Conservation (phyloP, 2,888 invertebrate genomes). For the Cryptus armator region DNA sequence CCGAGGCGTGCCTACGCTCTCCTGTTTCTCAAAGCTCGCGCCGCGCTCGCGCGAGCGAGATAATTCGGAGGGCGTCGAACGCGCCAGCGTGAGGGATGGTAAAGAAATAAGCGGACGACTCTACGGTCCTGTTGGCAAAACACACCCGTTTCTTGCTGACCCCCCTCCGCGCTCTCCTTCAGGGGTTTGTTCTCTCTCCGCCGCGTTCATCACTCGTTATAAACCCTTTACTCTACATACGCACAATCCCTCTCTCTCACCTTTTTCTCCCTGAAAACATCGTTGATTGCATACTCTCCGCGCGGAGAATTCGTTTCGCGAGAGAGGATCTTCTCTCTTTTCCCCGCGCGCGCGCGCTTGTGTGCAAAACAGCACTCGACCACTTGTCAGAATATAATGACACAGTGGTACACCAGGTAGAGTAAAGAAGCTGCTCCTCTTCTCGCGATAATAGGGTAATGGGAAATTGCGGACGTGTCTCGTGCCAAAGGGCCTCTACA, state of each 20-base stretch:
- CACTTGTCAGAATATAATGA: constrained; percentile 59
- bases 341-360: neutral
- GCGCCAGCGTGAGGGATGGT: neutral
- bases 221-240: constrained; percentile 35
- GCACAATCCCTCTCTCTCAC: neutral
- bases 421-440: constrained; percentile 39
- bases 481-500: constrained; percentile 42
- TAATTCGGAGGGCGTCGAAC: constrained; percentile 54
- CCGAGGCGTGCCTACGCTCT: neutral
- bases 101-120: constrained; percentile 32
- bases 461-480: constrained; percentile 58
- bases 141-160: neutral
- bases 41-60: constrained; percentile 52
- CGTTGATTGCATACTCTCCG: no score
- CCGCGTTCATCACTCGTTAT: constrained; percentile 29
- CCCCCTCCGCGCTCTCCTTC: neutral
- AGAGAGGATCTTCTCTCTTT: neutral
- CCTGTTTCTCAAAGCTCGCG: neutral
- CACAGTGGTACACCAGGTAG: constrained; percentile 38
- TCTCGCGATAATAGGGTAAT: constrained; percentile 64
- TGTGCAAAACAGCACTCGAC: constrained; percentile 28
- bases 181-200: neutral
- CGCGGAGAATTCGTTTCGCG: no score
- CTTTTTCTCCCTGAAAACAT: no score
- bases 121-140: constrained; percentile 28